Base-by-base conservation (phyloP, 1,140 invertebrate species). In the Gyrodactylus salaris region DNA sequence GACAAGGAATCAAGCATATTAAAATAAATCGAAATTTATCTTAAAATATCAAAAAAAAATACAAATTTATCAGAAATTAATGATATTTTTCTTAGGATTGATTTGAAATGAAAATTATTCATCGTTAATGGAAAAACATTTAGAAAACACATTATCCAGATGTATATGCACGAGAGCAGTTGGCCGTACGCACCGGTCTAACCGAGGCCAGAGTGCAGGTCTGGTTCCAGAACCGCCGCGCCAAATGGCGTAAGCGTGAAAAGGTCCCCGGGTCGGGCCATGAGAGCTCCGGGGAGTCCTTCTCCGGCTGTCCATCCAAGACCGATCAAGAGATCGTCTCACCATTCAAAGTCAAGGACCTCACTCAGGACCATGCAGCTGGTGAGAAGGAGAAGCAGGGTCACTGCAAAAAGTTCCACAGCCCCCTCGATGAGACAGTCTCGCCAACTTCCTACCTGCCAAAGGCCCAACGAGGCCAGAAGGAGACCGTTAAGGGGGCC, bases 191-290 rank as follows among this genome's bases (percentile, higher is more conserved):
- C 20, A 79, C 79, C 76, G 79, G 79, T 73, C 77, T 81, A 0
- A 81, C 80, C 0, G 80, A 81, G 74, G 80, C 80, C 16, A 76
- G 80, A 72, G 80, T 81, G 0, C 80, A 81, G 77, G 93, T 98
- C 0, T 97, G 93, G 93, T 98, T 97, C 81, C 91, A 98, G 84
- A 98, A 98, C 80, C 85, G 93, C 34, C 84, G 93, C 73, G 92
- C 93, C 76, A 97, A 97, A 81, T 97, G 92, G 92, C 86, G 93
- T 73, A 97, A 98, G 74, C 68, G 78, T 1, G 79, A 80, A 76
- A 54, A 54, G n/a, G 34, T 54, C 34, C 7, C 7, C n/a, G 34
- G 34, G n/a, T 54, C 34, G 7, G 34, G 34, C n/a, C 34, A 54
- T n/a, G 34, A 54, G n/a, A 54, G 34, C 34, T 54, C 34, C 7